Base-by-base conservation (phyloP, 23 tunicate species). In the Botrylloides violaceus region DNA sequence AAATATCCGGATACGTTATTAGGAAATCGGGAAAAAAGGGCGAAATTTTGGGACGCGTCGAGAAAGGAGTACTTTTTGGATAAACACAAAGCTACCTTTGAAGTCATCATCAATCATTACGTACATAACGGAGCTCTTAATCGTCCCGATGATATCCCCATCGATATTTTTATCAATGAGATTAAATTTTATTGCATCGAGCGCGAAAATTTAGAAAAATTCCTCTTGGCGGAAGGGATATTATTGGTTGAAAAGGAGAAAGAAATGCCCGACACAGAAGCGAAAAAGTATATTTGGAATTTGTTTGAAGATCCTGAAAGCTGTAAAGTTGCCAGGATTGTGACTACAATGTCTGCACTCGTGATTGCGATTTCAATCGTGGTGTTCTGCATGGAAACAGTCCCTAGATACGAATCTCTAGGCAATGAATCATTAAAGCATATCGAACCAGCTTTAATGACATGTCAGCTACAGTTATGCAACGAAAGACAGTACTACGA, bases 121-220 rank as follows among this genome's bases (percentile, higher is more conserved):
- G 29, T 29, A 58, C 72, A 75, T 4, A 86, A 88, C 1, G 96
- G 96, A 29, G 56, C 34, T 9, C 50, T 95, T 7, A 34, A 55
- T 0, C 88, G 99, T 15, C 99, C 99, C 1, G 86, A 87, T 48
- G 90, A 95, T 29, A 72, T 95, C 25, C 99, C 99, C 9, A 59
- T 95, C 19, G 99, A 95, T 57, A 95, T 87, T 64, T 95, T 95
- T 62, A 70, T 95, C 20, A 76, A 95, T 61, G 99, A 95, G 58
- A 24, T 95, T 6, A 77, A 71, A 55, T 84, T 83, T 55, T 95
- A 95, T 70, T 31, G 71, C 5, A 66, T 95, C 43, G 86, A 66
- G n/a, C 55, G 70, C 24, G 76, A 79, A 6, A 76, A 88, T 23
- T 21, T 95, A 38, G 76, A 76, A 34, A 61, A 95, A 15, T 95